phyloP scores from a whole-genome alignment of 2,797 vertebrate species.

The Brotula barbata region DNA sequence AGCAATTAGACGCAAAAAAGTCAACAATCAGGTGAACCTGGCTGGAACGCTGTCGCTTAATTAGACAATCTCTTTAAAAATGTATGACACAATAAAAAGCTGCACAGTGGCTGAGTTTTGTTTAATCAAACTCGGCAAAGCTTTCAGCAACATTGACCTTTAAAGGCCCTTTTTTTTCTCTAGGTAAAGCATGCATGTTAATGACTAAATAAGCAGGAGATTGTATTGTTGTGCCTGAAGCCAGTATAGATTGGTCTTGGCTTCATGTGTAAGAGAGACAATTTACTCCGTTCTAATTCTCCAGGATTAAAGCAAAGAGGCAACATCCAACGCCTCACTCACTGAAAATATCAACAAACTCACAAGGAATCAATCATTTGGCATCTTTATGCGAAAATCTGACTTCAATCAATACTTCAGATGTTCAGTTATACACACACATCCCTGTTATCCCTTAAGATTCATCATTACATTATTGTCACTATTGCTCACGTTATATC shows the following conservation, averaged over 20 bases:
- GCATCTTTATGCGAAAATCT: too few relatives aligned
- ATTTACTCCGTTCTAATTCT: constrained; percentile 56
- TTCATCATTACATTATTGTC: too few relatives aligned
- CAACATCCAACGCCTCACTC: constrained; percentile 9
- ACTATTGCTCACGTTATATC: too few relatives aligned
- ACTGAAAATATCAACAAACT: background rate
- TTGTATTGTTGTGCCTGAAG: constrained; percentile 67
- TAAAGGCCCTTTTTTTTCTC: constrained; percentile 47
- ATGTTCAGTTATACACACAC: too few relatives aligned
- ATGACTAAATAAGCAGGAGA: constrained; percentile 72
- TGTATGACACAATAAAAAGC: constrained; percentile 39
- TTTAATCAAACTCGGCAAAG: constrained; percentile 55
- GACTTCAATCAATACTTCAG: too few relatives aligned
- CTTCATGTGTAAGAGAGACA: constrained; percentile 46
- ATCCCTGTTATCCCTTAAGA: too few relatives aligned
- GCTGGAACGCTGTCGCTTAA: constrained; percentile 33
- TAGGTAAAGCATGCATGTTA: constrained; percentile 68
- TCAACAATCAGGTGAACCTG: constrained; percentile 25
- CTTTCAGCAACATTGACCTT: constrained; percentile 71
- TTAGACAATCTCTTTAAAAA: constrained; percentile 34
- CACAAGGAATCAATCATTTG: too few relatives aligned
- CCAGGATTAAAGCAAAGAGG: constrained; percentile 32
- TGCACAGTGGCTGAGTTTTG: constrained; percentile 32
- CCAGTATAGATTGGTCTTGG: constrained; percentile 61
- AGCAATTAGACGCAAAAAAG: constrained; percentile 12